These are phyloP conservation scores for Chrysomela aeneicollis DNA, from an alignment of 2,888 invertebrate genomes.

Conservation along the genomic window DNA sequence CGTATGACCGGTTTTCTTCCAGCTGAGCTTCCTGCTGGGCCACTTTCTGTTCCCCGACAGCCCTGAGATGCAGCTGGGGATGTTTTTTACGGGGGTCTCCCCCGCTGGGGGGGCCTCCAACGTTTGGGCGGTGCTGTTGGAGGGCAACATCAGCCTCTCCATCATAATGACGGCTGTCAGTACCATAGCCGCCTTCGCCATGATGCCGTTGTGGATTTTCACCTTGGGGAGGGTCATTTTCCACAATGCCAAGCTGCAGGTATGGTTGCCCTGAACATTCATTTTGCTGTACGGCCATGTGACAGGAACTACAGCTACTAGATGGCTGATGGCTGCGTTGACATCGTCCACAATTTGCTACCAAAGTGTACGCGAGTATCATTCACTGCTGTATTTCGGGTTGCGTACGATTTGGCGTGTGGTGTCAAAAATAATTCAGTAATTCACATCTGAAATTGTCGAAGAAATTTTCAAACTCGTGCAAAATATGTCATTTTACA, in stretches of 20 bases:
- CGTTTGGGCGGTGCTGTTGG: conserved; percentile 92
- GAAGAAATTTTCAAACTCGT: no score
- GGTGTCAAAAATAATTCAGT: no score
- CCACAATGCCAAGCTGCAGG: conserved; percentile 71
- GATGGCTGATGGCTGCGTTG: no score
- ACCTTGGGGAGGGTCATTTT: conserved; percentile 71
- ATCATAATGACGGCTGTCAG: conserved; percentile 91
- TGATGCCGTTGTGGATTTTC: conserved; percentile 92
- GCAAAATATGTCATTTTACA: no score
- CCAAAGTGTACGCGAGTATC: no score
- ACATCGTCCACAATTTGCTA: no score
- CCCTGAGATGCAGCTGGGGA: conserved; percentile 78
- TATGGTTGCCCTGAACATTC: conserved; percentile 54
- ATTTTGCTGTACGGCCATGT: no score
- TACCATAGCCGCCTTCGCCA: conserved; percentile 86
- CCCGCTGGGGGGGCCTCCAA: conserved; percentile 97
- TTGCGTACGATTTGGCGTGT: no score
- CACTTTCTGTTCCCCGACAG: conserved; percentile 73
- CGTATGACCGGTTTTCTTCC: conserved; percentile 45
- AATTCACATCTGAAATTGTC: no score
- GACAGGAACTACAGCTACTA: no score
- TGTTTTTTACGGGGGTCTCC: conserved; percentile 89
- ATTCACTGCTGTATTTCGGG: no score
- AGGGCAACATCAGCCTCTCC: conserved; percentile 91
- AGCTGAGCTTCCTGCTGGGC: conserved; percentile 79